Conservation (phyloP, 2,888 invertebrate genomes). For the Sesia bembeciformis region DNA sequence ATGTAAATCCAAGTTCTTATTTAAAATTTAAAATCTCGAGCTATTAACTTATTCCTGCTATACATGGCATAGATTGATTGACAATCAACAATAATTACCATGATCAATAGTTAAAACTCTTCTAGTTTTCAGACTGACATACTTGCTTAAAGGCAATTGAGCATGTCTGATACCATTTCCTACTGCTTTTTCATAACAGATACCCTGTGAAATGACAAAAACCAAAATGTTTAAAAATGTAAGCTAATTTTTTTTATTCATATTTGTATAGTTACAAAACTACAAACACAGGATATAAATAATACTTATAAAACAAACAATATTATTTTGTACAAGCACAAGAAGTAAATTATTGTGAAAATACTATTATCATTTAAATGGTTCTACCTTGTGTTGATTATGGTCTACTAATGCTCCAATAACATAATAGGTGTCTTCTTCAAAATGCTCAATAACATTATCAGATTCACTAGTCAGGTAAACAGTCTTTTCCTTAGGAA, state of each 20-base stretch:
- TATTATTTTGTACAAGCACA: too few relatives aligned
- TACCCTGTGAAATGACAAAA: constrained; percentile 72
- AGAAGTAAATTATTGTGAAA: constrained; percentile 1
- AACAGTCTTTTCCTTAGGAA: constrained; percentile 85
- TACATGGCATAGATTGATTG: too few relatives aligned
- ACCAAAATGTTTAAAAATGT: not conserved
- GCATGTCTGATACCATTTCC: constrained; percentile 86
- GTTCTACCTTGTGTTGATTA: constrained; percentile 89
- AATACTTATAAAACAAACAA: not conserved
- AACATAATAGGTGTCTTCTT: constrained; percentile 87
- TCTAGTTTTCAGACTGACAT: constrained; percentile 92
- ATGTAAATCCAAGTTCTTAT: too few relatives aligned
- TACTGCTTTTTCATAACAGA: constrained; percentile 87
- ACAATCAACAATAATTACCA: constrained; percentile 64
- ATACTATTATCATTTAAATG: not conserved
- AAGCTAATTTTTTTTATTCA: not conserved
- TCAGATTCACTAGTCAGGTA: constrained; percentile 97
- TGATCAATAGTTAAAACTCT: constrained; percentile 97
- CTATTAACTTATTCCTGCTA: too few relatives aligned
- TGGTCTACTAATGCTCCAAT: constrained; percentile 99
- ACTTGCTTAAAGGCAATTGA: constrained; percentile 90
- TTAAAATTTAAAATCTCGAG: too few relatives aligned
- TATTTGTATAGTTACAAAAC: not conserved
- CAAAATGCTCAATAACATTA: constrained; percentile 83
- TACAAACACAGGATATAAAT: not conserved